Evolutionary conservation across 2,113 vertebrate species (phyloP).

Genomic region (Gyps fulvus): DNA sequence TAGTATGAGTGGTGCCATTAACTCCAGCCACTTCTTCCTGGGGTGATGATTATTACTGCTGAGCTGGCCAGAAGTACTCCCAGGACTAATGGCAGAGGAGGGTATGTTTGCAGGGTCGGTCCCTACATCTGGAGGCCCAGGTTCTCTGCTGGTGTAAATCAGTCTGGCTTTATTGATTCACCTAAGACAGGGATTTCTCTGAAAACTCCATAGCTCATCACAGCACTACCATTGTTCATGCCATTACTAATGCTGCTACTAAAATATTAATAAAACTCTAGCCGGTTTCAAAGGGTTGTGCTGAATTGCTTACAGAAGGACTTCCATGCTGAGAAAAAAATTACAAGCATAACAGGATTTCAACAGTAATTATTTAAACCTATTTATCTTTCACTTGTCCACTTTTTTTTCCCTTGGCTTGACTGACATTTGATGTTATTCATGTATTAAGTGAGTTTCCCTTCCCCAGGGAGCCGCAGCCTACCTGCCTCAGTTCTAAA

Average conservation of each 20-base stretch:
- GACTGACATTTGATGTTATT: neutral
- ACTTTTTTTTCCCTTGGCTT: neutral
- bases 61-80: neutral
- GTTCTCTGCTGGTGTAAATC: neutral
- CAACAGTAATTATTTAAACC: constrained; percentile 45
- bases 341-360: constrained; percentile 35
- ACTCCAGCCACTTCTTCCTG: neutral
- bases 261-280: constrained; percentile 51
- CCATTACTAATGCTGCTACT: neutral
- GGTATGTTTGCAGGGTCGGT: neutral
- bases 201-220: constrained; percentile 1
- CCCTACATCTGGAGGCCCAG: neutral
- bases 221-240: neutral
- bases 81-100: neutral
- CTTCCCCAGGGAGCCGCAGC: neutral
- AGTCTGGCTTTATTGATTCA: neutral
- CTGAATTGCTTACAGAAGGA: constrained; percentile 31
- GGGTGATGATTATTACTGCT: neutral
- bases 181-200: neutral
- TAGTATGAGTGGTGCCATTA: neutral
- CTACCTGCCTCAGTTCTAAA: constrained; percentile 30
- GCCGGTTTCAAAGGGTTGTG: neutral
- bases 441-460: constrained; percentile 1
- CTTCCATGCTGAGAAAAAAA: constrained; percentile 59
- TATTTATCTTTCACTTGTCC: constrained; percentile 44